Percentiles rank a stretch among this genome's conserved stretches.
phyloP scores from a whole-genome alignment of 2,888 invertebrate genomes.

The Pyrrhosoma nymphula region DNA sequence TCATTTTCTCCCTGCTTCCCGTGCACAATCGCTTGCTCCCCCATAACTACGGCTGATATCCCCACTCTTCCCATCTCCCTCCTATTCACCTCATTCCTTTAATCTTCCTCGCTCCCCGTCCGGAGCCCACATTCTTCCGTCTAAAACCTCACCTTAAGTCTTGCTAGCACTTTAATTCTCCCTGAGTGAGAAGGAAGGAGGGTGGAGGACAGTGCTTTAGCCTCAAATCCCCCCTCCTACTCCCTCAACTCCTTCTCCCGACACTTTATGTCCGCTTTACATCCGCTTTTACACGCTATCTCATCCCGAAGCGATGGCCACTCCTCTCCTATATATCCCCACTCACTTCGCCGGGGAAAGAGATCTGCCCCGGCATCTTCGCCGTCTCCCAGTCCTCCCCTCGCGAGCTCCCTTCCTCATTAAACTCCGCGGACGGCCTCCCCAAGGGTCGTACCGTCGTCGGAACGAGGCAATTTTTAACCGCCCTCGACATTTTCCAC shows the following conservation, averaged over 20 bases:
- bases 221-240: neutral
- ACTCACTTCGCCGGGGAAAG: neutral
- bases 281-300: slow-evolving; percentile 39
- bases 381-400: neutral
- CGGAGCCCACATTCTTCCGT: neutral
- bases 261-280: slow-evolving; percentile 36
- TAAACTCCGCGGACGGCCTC: slow-evolving; percentile 25
- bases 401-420: neutral
- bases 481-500: slow-evolving; percentile 20
- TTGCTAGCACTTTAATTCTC: neutral
- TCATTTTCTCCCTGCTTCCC: neutral
- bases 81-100: neutral
- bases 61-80: neutral
- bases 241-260: no score
- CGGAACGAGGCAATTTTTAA: slow-evolving; percentile 36
- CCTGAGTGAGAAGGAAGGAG: neutral
- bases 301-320: neutral
- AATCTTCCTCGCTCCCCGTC: neutral
- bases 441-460: slow-evolving; percentile 6
- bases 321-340: neutral
- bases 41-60: neutral
- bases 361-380: neutral
- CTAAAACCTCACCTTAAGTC: neutral
- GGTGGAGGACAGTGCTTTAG: neutral
- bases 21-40: neutral